Conservation (phyloP, 2,888 invertebrate species). For the Biston stratarius region DNA sequence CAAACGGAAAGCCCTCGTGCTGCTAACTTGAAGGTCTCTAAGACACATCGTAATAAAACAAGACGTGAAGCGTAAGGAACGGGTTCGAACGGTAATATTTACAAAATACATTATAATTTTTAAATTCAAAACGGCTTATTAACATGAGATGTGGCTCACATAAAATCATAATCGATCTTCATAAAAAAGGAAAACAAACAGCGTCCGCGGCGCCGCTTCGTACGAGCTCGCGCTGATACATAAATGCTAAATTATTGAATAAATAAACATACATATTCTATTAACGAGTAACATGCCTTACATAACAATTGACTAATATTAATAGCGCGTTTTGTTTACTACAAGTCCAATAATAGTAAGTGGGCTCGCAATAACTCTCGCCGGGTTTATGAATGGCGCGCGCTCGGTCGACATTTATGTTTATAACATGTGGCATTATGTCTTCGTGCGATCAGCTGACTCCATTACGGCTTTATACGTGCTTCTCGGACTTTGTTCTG, state of each 20-base stretch:
- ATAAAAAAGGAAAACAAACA: conserved; percentile 40
- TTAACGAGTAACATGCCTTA: conserved; percentile 43
- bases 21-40: background rate
- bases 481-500: conserved; percentile 32
- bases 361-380: conserved; percentile 66
- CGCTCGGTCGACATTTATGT: conserved; percentile 61
- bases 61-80: conserved; percentile 9
- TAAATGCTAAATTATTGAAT: conserved; percentile 46
- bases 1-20: background rate
- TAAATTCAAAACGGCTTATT: conserved; percentile 21
- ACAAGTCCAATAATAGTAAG: conserved; percentile 62
- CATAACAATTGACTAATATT: conserved; percentile 50
- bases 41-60: conserved; percentile 1
- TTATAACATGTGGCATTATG: conserved; percentile 57
- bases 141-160: conserved; percentile 29
- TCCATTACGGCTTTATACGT: conserved; percentile 40
- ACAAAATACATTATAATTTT: conserved; percentile 23
- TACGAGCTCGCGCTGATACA: conserved; percentile 38
- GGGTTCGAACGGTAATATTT: conserved; percentile 10
- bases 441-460: conserved; percentile 39
- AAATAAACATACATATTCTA: conserved; percentile 43
- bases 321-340: conserved; percentile 64
- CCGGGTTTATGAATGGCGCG: conserved; percentile 72
- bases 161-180: conserved; percentile 36
- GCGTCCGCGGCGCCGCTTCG: conserved; percentile 12